Evolutionary conservation across 30 jellyfish, hydroid and myxozoan species (phyloP).

Genomic region (Clytia hemisphaerica): DNA sequence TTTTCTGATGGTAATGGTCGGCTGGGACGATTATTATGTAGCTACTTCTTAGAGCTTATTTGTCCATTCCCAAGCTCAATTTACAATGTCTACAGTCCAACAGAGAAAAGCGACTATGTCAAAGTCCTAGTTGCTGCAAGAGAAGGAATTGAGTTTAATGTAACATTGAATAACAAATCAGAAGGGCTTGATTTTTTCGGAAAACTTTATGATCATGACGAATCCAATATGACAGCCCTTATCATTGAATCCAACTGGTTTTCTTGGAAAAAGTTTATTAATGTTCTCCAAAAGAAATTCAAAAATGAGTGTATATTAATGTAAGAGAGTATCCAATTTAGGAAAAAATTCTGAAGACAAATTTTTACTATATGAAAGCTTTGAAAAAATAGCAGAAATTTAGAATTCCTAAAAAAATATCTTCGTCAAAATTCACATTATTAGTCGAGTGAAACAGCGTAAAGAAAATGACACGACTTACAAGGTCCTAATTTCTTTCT

Average conservation of each 20-base stretch:
- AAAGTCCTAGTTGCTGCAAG: background rate
- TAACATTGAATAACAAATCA: background rate
- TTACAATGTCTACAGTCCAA: conserved; percentile 2
- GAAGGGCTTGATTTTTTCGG: background rate
- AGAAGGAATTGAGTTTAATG: background rate
- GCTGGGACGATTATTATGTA: conserved; percentile 14
- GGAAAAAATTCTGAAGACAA: no score
- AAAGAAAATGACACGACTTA: no score
- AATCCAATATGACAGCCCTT: background rate
- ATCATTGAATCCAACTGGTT: background rate
- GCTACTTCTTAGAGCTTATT: background rate
- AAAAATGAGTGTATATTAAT: no score
- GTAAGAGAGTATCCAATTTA: no score
- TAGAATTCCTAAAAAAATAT: no score
- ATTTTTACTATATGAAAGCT: no score
- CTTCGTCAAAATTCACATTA: no score
- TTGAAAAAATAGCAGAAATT: no score
- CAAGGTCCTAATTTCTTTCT: no score
- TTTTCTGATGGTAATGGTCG: conserved; percentile 40
- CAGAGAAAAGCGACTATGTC: conserved; percentile 8
- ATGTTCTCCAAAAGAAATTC: no score
- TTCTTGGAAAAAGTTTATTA: background rate
- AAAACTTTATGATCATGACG: background rate
- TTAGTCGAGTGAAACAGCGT: no score
- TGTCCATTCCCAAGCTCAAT: background rate